Conservation (phyloP, 1,140 invertebrate genomes). For the Venturia canescens region DNA sequence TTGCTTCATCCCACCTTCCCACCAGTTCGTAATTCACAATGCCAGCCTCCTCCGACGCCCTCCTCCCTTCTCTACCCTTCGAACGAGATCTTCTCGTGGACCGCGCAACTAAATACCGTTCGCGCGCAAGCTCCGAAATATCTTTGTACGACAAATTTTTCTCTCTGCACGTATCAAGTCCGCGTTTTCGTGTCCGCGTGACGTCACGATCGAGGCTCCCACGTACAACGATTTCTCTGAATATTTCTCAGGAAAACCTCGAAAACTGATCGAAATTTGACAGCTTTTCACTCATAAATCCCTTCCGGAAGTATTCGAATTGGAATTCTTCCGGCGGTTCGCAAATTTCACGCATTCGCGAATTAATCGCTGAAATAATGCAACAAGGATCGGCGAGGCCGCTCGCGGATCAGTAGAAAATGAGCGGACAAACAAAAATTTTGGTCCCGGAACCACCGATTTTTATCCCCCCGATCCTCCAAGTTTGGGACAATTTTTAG, state of each 20-base stretch:
- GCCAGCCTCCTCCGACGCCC: conserved; percentile 34
- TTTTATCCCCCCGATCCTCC: too few species aligned
- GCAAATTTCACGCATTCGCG: too few species aligned
- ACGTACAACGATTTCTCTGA: neutral
- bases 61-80: conserved; percentile 6
- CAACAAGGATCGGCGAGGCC: too few species aligned
- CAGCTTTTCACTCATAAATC: too few species aligned
- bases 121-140: conserved; percentile 67
- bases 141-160: conserved; percentile 23
- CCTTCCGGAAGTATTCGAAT: too few species aligned
- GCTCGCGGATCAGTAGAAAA: too few species aligned
- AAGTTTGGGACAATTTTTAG: too few species aligned
- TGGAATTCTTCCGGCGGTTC: too few species aligned
- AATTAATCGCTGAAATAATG: too few species aligned
- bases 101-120: conserved; percentile 43
- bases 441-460: too few species aligned
- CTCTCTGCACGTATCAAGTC: neutral
- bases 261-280: too few species aligned
- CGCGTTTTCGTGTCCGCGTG: neutral
- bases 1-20: conserved; percentile 44
- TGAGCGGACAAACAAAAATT: too few species aligned
- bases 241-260: neutral
- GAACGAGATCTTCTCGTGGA: conserved; percentile 21
- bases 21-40: conserved; percentile 45
- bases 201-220: neutral